Base-by-base conservation (phyloP, 2,888 invertebrate species). In the Amphipoea lucens region DNA sequence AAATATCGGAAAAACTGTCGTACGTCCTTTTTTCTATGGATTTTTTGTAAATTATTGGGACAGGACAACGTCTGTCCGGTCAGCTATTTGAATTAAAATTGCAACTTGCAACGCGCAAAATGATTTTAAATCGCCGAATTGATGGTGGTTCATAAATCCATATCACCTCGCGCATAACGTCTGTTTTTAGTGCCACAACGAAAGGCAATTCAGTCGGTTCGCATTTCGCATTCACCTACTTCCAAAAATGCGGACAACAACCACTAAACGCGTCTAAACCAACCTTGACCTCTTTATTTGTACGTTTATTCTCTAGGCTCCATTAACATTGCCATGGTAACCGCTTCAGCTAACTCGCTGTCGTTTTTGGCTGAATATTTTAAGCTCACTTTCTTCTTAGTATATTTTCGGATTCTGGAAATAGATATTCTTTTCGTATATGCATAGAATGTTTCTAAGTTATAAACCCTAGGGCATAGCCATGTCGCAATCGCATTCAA, bases 261-360 rank as follows among this genome's bases (percentile, higher is more conserved):
- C 1, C 87, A 89, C 89, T 89, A 87, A 88, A 86, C 82, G 78
- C 76, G 85, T 84, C 88, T 87, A 87, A 83, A 81, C 76, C 73
- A 54, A 85, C 92, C 91, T 90, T 92, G 91, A 88, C 90, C 90
- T 89, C 89, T 88, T 88, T 79, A 85, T 85, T 75, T 69, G 66
- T 62, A 72, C 78, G 74, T 84, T 88, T 86, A 88, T 84, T 88
- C 65, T 83, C 81, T 78, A 62, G 60, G 72, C 60, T 71, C 78
- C 82, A 84, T 86, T 87, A 87, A 76, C 77, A 78, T 82, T 82
- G 81, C 72, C 70, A 84, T 87, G 71, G 78, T 42, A 84, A 88
- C 79, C 65, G 78, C 75, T 84, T 78, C 45, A 65, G 73, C 73
- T 78, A 79, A 66, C 45, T 83, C 68, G 36, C 51, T 42, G 12